Base-by-base conservation (phyloP, 2,113 vertebrate species). In the Poeciliopsis prolifica region DNA sequence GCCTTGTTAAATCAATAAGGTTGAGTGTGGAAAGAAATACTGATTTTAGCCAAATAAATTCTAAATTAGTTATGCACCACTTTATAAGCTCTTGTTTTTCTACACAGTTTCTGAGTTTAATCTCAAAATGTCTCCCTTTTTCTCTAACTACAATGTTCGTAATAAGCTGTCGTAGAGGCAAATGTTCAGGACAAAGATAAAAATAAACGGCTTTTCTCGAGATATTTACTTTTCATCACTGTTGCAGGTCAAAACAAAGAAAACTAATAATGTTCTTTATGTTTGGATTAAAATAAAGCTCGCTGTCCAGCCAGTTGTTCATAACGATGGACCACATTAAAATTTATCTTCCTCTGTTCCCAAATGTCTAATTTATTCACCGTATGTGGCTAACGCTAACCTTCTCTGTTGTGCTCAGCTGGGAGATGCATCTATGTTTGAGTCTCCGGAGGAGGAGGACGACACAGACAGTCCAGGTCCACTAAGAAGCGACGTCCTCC, bases 401-500 rank as follows among this genome's bases (percentile, higher is more conserved):
- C 22, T 61, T 40, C 19, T 73, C 26, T 74, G 37, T 80, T 78
- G 11, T 13, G 62, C 28, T 17, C 44, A 90, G 84, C 80, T 94
- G 92, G 85, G 82, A 7, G 93, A 94, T 12, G 63, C 79, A 0
- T 92, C 92, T 61, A 79, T 93, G 51, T 94, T 93, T 0, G 93
- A 95, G 82, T 94, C 92, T 63, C 88, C 89, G 0, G 92, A 95
- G 0, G 92, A 94, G 26, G 92, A 94, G 35, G 93, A 95, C 24
- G 92, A 94, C 61, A 40, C 4, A 1, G 89, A 92, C 65, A 89
- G 88, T 67, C 90, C 84, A 17, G 89, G 74, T 54, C 81, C 72
- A 0, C 70, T 73, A 1, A 80, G 77, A 82, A 63, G 75, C 35
- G 67, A 44, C 77, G 51, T 26, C 77, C 65, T 22, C 74, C 70